These are phyloP conservation scores for Megalopta genalis DNA, from an alignment of 1,140 invertebrate species.

Conservation along the genomic window DNA sequence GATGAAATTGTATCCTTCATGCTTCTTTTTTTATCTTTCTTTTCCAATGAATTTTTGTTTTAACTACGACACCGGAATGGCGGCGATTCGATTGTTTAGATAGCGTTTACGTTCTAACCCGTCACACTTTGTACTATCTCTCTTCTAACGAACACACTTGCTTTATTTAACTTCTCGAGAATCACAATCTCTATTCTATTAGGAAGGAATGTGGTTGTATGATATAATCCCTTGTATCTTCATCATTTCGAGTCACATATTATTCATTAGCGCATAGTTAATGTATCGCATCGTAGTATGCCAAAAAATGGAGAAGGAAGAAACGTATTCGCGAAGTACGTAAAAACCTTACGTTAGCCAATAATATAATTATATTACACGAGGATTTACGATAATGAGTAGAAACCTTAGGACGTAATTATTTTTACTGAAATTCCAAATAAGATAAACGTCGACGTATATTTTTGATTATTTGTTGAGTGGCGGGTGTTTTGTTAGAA, in stretches of 20 bases:
- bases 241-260: constrained; percentile 51
- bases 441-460: constrained; percentile 60
- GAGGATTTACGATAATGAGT: constrained; percentile 48
- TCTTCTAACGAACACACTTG: background rate
- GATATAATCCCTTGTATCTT: constrained; percentile 28
- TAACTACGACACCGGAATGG: background rate
- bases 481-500: constrained; percentile 76
- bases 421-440: constrained; percentile 67
- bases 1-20: background rate
- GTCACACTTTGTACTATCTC: constrained; percentile 31
- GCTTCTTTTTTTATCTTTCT: background rate
- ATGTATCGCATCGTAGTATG: constrained; percentile 62
- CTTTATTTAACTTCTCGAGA: constrained; percentile 27
- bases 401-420: constrained; percentile 41
- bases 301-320: constrained; percentile 51
- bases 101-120: constrained; percentile 28
- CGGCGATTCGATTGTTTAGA: background rate
- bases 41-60: constrained; percentile 10
- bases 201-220: constrained; percentile 13
- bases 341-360: constrained; percentile 27
- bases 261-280: constrained; percentile 56
- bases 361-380: constrained; percentile 51
- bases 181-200: constrained; percentile 17
- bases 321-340: constrained; percentile 40
- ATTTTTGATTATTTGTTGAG: constrained; percentile 71